These are phyloP conservation scores for Asbolus verrucosus DNA, from an alignment of 1,140 invertebrate species.

Conservation along the genomic window DNA sequence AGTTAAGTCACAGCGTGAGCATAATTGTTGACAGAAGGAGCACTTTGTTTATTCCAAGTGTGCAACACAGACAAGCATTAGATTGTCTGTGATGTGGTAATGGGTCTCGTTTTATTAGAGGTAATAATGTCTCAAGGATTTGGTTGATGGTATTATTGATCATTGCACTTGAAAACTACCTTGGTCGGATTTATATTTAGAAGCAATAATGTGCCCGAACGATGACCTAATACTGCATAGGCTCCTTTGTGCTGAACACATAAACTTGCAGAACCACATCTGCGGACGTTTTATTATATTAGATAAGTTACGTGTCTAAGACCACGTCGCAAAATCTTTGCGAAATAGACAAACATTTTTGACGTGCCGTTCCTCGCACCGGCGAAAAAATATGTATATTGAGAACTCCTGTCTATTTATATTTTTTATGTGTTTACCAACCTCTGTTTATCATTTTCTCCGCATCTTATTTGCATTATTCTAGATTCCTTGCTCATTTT, in stretches of 20 bases:
- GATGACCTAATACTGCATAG: conserved; percentile 33
- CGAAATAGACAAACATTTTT: too few relatives aligned
- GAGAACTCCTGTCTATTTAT: too few relatives aligned
- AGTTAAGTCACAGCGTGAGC: neutral
- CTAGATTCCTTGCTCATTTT: too few relatives aligned
- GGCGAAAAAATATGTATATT: too few relatives aligned
- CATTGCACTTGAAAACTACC: conserved; percentile 32
- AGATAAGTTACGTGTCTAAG: too few relatives aligned
- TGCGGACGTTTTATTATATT: conserved; percentile 6
- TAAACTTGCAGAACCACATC: conserved; percentile 2
- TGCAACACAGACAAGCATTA: conserved; percentile 6
- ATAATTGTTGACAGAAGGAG: neutral
- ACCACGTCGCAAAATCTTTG: too few relatives aligned
- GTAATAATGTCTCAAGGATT: conserved; percentile 36
- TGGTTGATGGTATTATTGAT: conserved; percentile 34
- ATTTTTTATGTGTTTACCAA: too few relatives aligned
- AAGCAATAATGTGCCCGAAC: conserved; percentile 15
- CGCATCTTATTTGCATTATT: too few relatives aligned
- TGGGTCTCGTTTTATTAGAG: conserved; percentile 32
- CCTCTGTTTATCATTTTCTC: too few relatives aligned
- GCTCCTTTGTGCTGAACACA: conserved; percentile 4
- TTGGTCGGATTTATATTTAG: conserved; percentile 36
- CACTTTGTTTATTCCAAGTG: conserved; percentile 17
- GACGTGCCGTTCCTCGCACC: too few relatives aligned
- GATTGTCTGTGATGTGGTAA: conserved; percentile 38